Evolutionary conservation across 1,140 invertebrate species (phyloP).

Genomic region (Aphaenogaster floridana): DNA sequence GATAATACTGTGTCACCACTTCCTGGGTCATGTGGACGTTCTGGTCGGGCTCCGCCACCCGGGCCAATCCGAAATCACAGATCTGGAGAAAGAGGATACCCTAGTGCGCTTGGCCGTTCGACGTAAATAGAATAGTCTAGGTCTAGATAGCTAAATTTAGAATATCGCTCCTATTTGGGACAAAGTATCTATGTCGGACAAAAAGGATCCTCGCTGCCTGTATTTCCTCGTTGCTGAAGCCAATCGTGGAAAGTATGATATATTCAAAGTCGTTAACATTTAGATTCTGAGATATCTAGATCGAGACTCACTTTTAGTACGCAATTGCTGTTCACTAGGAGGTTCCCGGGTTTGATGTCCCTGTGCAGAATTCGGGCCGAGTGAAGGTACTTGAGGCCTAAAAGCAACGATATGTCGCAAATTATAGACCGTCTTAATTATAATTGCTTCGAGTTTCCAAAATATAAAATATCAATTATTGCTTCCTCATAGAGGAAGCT

Average conservation of each 20-base stretch:
- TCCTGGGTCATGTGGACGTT: constrained; percentile 99
- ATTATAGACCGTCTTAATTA: not conserved
- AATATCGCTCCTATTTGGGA: not conserved
- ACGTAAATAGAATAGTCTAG: not conserved
- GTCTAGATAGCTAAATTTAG: constrained; percentile 1
- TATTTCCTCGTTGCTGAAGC: not conserved
- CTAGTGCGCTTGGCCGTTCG: not conserved
- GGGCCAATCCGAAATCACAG: constrained; percentile 98
- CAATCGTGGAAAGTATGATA: not conserved
- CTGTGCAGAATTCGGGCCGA: constrained; percentile 98
- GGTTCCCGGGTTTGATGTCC: constrained; percentile 99
- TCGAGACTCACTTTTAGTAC: constrained; percentile 93
- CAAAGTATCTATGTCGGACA: not conserved
- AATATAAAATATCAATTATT: not conserved
- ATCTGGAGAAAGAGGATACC: constrained; percentile 89
- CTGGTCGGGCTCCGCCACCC: constrained; percentile 97
- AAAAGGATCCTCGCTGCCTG: not conserved
- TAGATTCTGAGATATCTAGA: not conserved
- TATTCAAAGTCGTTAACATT: not conserved
- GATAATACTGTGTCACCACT: constrained; percentile 99
- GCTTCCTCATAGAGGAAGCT: too few relatives aligned
- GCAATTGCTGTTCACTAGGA: constrained; percentile 99
- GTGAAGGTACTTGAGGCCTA: constrained; percentile 99
- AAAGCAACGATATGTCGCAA: constrained; percentile 78
- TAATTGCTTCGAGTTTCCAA: not conserved